Conservation (phyloP, 2,888 invertebrate genomes). For the Sylvicola cinctus region DNA sequence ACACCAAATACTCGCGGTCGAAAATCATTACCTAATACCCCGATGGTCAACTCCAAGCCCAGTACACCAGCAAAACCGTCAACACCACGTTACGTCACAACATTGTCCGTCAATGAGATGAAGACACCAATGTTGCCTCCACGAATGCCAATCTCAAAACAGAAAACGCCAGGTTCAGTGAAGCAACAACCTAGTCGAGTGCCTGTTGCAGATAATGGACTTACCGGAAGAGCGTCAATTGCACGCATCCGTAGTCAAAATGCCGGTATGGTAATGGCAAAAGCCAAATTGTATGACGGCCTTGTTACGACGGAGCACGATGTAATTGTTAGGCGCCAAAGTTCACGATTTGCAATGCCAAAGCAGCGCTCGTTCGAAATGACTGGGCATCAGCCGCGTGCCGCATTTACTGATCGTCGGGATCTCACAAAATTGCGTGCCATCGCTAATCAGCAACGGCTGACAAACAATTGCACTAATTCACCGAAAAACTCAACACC, state of each 20-base stretch:
- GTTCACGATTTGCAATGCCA: not conserved
- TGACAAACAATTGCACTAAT: too few relatives aligned
- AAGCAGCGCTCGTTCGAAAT: not conserved
- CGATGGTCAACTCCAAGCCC: not conserved
- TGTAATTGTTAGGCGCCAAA: not conserved
- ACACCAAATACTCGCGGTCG: not conserved
- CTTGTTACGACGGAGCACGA: slow-evolving; percentile 12
- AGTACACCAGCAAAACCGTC: not conserved
- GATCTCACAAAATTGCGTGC: too few relatives aligned
- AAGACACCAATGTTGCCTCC: not conserved
- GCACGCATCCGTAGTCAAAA: slow-evolving; percentile 51
- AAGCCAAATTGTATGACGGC: slow-evolving; percentile 52
- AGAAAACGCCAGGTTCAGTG: not conserved
- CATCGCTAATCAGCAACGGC: too few relatives aligned
- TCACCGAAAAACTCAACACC: too few relatives aligned
- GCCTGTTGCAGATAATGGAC: not conserved
- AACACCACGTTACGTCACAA: not conserved
- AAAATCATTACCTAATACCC: too few relatives aligned
- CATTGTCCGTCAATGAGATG: not conserved
- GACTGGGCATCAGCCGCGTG: too few relatives aligned
- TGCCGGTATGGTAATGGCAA: slow-evolving; percentile 61
- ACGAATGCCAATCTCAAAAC: not conserved
- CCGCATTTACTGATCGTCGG: too few relatives aligned
- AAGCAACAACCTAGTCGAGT: not conserved
- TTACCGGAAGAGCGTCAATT: slow-evolving; percentile 45